Conservation (phyloP, 2,113 vertebrate genomes). For the Chionodraco myersi region DNA sequence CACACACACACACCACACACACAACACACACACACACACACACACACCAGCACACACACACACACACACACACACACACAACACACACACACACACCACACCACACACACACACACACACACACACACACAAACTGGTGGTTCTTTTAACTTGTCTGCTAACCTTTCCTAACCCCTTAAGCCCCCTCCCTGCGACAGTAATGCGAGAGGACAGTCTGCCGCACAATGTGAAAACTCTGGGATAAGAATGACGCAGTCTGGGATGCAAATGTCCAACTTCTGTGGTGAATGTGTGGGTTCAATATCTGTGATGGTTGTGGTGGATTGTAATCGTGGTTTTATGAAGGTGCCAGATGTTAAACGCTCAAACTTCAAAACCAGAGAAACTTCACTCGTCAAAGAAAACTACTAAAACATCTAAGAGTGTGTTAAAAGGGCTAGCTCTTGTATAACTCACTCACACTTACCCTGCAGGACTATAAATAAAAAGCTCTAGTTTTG, state of each 20-base stretch:
- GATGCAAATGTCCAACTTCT: slow-evolving; percentile 58
- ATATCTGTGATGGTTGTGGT: slow-evolving; percentile 18
- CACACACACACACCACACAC: neutral
- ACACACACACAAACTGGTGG: slow-evolving; percentile 34
- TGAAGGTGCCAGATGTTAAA: slow-evolving; percentile 60
- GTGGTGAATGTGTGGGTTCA: slow-evolving; percentile 20
- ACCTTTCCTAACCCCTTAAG: slow-evolving; percentile 37
- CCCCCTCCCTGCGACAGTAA: slow-evolving; percentile 5
- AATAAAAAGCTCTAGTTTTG: slow-evolving; percentile 25
- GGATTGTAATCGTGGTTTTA: slow-evolving; percentile 53
- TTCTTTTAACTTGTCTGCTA: slow-evolving; percentile 32
- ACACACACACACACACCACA: neutral
- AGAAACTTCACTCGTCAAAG: slow-evolving; percentile 34
- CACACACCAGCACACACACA: neutral
- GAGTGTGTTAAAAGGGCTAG: slow-evolving; percentile 6
- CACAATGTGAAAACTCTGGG: slow-evolving; percentile 49
- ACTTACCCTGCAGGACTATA: neutral
- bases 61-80: neutral
- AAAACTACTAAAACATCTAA: slow-evolving; percentile 15
- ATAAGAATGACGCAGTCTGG: slow-evolving; percentile 45
- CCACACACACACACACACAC: neutral
- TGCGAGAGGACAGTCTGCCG: slow-evolving; percentile 40
- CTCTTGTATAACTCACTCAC: neutral
- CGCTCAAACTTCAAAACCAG: slow-evolving; percentile 25
- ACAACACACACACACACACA: neutral